A percentile compares a stretch with the other conserved stretches of the same genome.
phyloP scores from a whole-genome alignment of 2,888 invertebrate species.

The Tridacna crocea region DNA sequence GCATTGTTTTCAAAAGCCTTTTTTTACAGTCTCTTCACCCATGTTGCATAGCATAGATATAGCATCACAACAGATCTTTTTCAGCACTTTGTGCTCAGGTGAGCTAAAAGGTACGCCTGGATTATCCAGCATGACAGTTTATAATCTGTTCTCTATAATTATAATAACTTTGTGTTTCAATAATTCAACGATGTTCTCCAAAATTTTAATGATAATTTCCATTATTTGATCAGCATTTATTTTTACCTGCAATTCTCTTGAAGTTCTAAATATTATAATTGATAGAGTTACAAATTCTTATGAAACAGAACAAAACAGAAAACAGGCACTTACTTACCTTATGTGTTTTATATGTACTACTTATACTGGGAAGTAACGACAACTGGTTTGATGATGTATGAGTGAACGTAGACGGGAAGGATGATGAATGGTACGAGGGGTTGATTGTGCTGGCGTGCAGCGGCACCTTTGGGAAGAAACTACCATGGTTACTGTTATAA shows the following conservation, averaged over 20 bases:
- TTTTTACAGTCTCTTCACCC: no score
- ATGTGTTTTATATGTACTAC: conserved; percentile 75
- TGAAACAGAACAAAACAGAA: no score
- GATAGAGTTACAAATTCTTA: no score
- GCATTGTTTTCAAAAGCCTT: no score
- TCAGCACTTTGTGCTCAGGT: not conserved
- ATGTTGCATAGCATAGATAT: not conserved
- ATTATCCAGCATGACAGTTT: no score
- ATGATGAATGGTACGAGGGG: conserved; percentile 74
- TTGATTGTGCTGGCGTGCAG: conserved; percentile 75
- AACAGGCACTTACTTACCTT: conserved; percentile 64
- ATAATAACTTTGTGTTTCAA: no score
- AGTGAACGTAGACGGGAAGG: conserved; percentile 71
- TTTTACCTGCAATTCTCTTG: no score
- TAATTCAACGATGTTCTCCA: no score
- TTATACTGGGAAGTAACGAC: conserved; percentile 73
- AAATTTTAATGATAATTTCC: no score
- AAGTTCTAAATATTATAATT: no score
- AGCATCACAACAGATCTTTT: not conserved
- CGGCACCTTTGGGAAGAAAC: conserved; percentile 73
- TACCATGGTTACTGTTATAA: conserved; percentile 59
- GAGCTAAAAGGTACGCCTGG: not conserved
- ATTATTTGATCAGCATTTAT: no score
- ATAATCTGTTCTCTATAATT: no score
- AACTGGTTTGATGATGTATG: conserved; percentile 63